These are phyloP conservation scores for Molossus alvarezi DNA, from an alignment of 2,797 vertebrate species.

Conservation along the genomic window DNA sequence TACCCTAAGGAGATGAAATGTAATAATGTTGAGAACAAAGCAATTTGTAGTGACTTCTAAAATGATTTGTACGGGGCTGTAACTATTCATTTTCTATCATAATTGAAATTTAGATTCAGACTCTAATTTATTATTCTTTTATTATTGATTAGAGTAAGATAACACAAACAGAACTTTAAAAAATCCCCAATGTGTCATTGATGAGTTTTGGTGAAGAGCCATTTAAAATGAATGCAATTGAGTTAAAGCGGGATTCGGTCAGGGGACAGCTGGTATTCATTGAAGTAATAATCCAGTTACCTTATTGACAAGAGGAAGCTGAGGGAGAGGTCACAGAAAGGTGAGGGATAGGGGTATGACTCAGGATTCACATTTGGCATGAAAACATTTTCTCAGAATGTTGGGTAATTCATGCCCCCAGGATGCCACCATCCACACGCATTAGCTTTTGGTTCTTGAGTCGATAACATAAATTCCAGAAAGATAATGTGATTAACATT, in stretches of 20 bases:
- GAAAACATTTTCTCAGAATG: not conserved
- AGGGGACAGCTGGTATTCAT: not conserved
- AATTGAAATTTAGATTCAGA: not conserved
- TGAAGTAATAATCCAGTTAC: not conserved
- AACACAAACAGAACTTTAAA: not conserved
- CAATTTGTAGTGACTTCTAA: slow-evolving; percentile 16
- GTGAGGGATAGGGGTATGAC: not conserved
- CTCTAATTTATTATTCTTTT: not conserved
- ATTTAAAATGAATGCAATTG: slow-evolving; percentile 15
- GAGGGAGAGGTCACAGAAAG: not conserved
- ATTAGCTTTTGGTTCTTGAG: not conserved
- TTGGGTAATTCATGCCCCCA: not conserved
- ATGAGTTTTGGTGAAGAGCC: slow-evolving; percentile 19
- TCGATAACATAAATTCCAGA: not conserved
- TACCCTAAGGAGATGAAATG: not conserved
- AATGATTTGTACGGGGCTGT: not conserved
- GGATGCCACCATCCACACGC: not conserved
- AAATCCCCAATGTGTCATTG: not conserved
- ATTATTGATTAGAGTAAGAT: not conserved
- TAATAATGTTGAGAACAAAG: not conserved
- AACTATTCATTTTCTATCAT: not conserved
- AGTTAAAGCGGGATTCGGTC: not conserved
- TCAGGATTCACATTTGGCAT: not conserved
- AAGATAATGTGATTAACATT: not conserved
- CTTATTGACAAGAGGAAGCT: not conserved